Evolutionary conservation across 2,113 vertebrate species (phyloP).

Genomic region (Salvelinus namaycush): DNA sequence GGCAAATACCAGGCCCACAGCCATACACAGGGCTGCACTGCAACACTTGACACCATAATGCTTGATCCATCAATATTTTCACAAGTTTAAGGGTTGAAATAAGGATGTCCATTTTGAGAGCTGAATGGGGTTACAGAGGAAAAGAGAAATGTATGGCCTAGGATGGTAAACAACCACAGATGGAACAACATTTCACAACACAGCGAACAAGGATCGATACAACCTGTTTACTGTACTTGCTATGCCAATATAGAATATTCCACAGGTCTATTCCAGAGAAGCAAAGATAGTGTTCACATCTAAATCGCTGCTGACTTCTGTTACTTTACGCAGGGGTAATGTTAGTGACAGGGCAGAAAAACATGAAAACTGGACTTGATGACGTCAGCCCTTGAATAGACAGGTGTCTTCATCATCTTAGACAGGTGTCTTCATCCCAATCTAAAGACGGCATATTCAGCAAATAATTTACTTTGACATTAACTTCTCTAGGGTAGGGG

Average conservation of each 20-base stretch:
- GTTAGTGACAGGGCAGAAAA: conserved; percentile 31
- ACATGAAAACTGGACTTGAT: neutral
- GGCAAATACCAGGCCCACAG: conserved; percentile 52
- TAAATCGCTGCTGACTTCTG: conserved; percentile 46
- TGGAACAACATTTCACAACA: conserved; percentile 75
- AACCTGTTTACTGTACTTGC: conserved; percentile 71
- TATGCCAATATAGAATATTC: conserved; percentile 76
- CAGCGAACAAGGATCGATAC: conserved; percentile 75
- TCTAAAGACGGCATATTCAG: too few relatives aligned
- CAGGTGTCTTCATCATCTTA: conserved; percentile 8
- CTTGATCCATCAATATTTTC: conserved; percentile 75
- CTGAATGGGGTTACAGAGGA: conserved; percentile 71
- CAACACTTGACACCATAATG: conserved; percentile 61
- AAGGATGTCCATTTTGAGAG: conserved; percentile 72
- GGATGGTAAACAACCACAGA: conserved; percentile 78
- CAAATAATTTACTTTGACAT: too few relatives aligned
- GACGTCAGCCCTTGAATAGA: conserved; percentile 9
- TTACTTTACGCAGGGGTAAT: conserved; percentile 41
- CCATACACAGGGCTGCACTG: conserved; percentile 23
- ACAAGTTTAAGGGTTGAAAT: conserved; percentile 63
- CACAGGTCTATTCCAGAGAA: conserved; percentile 60
- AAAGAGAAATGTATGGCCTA: conserved; percentile 69
- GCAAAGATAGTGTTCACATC: conserved; percentile 56
- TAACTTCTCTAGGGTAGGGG: too few relatives aligned
- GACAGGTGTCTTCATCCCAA: too few relatives aligned